Percentiles rank a stretch among this genome's conserved stretches.
Conservation (phyloP, 2,888 invertebrate genomes). For the Byasa hedistus region DNA sequence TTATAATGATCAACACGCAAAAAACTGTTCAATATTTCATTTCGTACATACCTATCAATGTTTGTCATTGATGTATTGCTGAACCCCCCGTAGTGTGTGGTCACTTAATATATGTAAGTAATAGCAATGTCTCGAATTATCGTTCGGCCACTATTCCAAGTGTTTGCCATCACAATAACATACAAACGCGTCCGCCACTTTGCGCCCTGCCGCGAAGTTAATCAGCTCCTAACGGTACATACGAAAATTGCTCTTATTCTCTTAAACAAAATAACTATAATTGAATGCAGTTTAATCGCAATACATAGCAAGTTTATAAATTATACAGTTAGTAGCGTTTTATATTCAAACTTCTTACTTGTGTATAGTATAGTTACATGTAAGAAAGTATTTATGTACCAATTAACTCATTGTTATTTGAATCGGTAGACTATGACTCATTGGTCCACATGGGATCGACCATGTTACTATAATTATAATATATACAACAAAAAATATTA, state of each 20-base stretch:
- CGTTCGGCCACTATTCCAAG: conserved; percentile 10
- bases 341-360: background rate
- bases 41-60: background rate
- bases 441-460: conserved; percentile 3
- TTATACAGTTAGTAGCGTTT: background rate
- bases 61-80: background rate
- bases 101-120: background rate
- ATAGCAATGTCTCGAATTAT: conserved; percentile 20
- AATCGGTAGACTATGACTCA: conserved; percentile 11
- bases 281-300: background rate
- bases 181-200: conserved; percentile 14
- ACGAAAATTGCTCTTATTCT: conserved; percentile 3
- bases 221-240: background rate
- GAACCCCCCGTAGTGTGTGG: background rate
- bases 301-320: background rate
- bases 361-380: background rate
- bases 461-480: background rate
- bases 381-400: background rate
- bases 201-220: conserved; percentile 9
- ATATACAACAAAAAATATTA: too few species aligned
- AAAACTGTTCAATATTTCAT: too few species aligned
- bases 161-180: conserved; percentile 21
- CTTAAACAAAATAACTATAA: background rate
- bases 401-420: conserved; percentile 2
- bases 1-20: too few species aligned